Conservation (phyloP, 2,113 vertebrate genomes). For the Corythornis cristatus region DNA sequence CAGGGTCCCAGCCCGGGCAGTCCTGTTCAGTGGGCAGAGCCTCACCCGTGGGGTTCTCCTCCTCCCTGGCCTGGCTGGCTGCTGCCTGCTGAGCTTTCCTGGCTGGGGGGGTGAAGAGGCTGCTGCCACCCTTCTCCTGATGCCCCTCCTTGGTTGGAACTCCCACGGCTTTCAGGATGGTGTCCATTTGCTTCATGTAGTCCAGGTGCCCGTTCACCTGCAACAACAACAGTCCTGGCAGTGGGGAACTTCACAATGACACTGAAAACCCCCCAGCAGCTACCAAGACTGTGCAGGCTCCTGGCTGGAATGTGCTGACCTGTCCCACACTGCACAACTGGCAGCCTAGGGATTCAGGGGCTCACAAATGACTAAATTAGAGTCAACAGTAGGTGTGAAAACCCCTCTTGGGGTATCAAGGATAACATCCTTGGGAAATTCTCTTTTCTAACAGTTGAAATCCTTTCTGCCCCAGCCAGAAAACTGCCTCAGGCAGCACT, state of each 20-base stretch:
- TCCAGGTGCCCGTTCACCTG: constrained; percentile 96
- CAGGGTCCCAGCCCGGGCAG: neutral
- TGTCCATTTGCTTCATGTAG: constrained; percentile 96
- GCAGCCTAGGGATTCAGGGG: neutral
- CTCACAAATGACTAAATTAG: neutral
- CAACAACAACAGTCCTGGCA: neutral
- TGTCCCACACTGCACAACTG: neutral
- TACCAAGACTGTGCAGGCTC: neutral
- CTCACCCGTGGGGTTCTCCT: neutral
- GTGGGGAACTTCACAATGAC: neutral
- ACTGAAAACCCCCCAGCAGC: neutral
- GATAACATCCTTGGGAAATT: neutral
- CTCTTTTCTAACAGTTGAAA: neutral
- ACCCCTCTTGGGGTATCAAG: too few relatives aligned
- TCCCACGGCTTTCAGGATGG: constrained; percentile 89
- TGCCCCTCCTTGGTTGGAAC: constrained; percentile 82
- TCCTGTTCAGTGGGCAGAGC: neutral
- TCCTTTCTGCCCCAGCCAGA: neutral
- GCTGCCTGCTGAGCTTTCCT: neutral
- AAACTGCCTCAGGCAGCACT: neutral
- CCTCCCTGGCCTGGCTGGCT: fast-evolving
- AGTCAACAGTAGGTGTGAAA: neutral
- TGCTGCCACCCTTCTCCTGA: constrained; percentile 65
- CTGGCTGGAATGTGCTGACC: neutral
- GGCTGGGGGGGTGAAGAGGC: constrained; percentile 6